A percentile compares a stretch with the other conserved stretches of the same genome.
Evolutionary conservation across 2,797 vertebrate species (phyloP).

Genomic region (Chelmon rostratus): DNA sequence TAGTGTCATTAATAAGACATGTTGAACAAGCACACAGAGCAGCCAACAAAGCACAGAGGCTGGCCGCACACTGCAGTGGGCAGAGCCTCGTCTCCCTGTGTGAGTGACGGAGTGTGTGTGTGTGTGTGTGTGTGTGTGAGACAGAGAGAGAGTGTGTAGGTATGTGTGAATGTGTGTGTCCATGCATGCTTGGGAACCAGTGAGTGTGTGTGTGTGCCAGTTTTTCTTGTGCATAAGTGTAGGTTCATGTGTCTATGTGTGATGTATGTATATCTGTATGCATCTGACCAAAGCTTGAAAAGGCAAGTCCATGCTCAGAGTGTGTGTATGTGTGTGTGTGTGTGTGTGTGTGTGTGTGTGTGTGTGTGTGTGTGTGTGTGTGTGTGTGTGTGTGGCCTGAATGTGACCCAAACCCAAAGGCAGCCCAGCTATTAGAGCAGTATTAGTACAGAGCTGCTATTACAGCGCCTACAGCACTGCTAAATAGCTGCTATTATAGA

Average conservation of each 20-base stretch:
- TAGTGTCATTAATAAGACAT: slow-evolving; percentile 78
- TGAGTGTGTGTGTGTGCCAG: slow-evolving; percentile 9
- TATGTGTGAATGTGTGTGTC: slow-evolving; percentile 20
- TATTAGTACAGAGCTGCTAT: slow-evolving; percentile 81
- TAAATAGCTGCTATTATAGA: slow-evolving; percentile 78
- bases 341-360: slow-evolving; percentile 26
- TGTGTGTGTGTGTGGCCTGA: slow-evolving; percentile 74
- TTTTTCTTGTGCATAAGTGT: slow-evolving; percentile 1
- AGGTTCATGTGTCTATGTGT: slow-evolving; percentile 14
- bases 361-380: slow-evolving; percentile 46
- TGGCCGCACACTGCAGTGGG: slow-evolving; percentile 62
- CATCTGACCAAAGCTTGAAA: slow-evolving; percentile 26
- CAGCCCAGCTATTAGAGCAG: slow-evolving; percentile 77
- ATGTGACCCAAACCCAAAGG: slow-evolving; percentile 75
- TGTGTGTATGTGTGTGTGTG: slow-evolving; percentile 21
- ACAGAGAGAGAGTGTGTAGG: slow-evolving; percentile 11
- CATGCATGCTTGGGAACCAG: neutral
- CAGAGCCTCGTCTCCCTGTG: slow-evolving; percentile 27
- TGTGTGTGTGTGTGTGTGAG: slow-evolving; percentile 26
- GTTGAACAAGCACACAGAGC: slow-evolving; percentile 61
- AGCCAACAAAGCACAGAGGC: slow-evolving; percentile 76
- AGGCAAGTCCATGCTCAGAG: slow-evolving; percentile 7
- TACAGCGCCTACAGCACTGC: slow-evolving; percentile 76
- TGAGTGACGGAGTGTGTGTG: neutral
- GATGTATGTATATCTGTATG: neutral